Evolutionary conservation across 2,113 vertebrate genomes (phyloP).

Genomic region (Ardeotis arabs): DNA sequence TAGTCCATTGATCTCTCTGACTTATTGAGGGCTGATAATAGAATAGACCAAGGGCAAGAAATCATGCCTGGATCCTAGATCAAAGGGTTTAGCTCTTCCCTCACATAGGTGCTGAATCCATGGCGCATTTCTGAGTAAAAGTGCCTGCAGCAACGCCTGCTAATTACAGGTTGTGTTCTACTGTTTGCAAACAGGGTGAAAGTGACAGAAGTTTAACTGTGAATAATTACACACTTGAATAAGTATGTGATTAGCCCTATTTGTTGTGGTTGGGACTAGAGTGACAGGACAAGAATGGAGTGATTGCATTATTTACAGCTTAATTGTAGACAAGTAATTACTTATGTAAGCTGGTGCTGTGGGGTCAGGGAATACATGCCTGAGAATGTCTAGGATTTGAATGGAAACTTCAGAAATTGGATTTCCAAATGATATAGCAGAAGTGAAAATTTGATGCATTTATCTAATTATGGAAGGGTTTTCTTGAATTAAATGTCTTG

Average conservation of each 20-base stretch:
- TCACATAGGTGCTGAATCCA: constrained; percentile 77
- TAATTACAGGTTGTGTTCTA: constrained; percentile 85
- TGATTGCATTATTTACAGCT: constrained; percentile 86
- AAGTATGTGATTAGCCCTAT: constrained; percentile 85
- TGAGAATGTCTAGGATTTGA: constrained; percentile 53
- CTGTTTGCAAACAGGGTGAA: constrained; percentile 86
- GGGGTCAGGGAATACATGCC: constrained; percentile 70
- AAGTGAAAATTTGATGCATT: constrained; percentile 37
- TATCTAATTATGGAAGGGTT: constrained; percentile 1
- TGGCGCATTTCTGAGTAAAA: constrained; percentile 75
- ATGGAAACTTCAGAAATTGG: constrained; percentile 51
- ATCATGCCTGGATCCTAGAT: constrained; percentile 69
- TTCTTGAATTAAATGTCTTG: constrained; percentile 59
- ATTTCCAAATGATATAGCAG: background rate
- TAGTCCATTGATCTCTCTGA: constrained; percentile 70
- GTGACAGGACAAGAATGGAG: constrained; percentile 81
- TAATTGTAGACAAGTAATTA: constrained; percentile 84
- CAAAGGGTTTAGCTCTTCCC: constrained; percentile 68
- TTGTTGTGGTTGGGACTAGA: constrained; percentile 80
- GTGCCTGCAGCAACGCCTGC: constrained; percentile 78
- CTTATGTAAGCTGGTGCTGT: constrained; percentile 69
- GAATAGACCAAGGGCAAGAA: constrained; percentile 65
- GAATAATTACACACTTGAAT: constrained; percentile 87
- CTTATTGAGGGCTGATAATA: constrained; percentile 61
- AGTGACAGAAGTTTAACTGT: constrained; percentile 86